Evolutionary conservation across 2,113 vertebrate species (phyloP).

Genomic region (Fulica atra): DNA sequence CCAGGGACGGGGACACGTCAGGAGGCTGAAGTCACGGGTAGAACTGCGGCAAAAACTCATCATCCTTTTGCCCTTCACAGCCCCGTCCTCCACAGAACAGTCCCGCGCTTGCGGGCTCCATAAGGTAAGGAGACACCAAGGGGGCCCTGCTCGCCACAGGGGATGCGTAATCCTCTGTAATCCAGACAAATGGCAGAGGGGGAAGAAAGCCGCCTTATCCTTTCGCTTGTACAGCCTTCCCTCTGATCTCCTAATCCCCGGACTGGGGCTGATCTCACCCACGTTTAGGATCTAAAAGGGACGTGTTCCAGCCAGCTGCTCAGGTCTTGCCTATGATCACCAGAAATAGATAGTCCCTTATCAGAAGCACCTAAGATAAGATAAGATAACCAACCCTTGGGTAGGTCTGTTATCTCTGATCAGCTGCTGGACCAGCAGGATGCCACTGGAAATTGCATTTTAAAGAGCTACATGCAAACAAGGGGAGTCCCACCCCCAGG

Average conservation of each 20-base stretch:
- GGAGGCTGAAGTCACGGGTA: neutral
- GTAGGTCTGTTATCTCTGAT: neutral
- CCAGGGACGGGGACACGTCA: neutral
- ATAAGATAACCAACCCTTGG: neutral
- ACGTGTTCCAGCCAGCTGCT: neutral
- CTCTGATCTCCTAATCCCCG: constrained; percentile 14
- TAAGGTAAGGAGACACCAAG: neutral
- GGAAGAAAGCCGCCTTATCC: neutral
- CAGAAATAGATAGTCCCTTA: neutral
- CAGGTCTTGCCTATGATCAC: neutral
- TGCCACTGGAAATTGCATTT: neutral
- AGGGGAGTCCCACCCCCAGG: neutral
- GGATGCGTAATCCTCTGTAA: neutral
- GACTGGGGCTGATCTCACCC: constrained; percentile 16
- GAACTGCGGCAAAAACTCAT: neutral
- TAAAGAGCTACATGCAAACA: neutral
- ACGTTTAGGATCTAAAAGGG: neutral
- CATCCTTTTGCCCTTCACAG: neutral
- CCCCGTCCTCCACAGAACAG: neutral
- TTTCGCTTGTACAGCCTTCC: constrained; percentile 9
- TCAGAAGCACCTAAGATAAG: neutral
- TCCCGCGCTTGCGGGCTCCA: neutral
- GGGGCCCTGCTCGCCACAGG: neutral
- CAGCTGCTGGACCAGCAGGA: constrained; percentile 2
- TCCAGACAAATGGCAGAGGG: neutral